A percentile compares a stretch with the other conserved stretches of the same genome.
Conservation (phyloP, 2,797 vertebrate genomes). For the Lagocephalus sceleratus region DNA sequence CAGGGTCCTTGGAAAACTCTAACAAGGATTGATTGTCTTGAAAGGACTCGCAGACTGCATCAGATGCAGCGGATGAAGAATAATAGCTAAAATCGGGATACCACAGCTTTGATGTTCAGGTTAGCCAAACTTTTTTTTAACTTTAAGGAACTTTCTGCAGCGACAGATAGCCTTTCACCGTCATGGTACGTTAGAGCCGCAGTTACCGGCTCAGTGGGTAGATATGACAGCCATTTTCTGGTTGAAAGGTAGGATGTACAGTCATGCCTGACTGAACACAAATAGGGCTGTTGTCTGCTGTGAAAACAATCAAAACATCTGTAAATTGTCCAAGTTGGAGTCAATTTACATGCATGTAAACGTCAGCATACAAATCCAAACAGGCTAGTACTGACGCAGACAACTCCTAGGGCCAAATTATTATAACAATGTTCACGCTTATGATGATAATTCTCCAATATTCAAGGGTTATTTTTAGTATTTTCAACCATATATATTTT, state of each 20-base stretch:
- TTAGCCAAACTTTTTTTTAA: slow-evolving; percentile 4
- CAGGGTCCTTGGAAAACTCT: neutral
- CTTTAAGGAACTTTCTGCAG: slow-evolving; percentile 8
- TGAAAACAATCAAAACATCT: slow-evolving; percentile 17
- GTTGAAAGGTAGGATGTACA: slow-evolving; percentile 24
- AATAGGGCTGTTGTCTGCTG: slow-evolving; percentile 28
- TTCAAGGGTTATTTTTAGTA: too few species aligned
- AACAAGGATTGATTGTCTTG: slow-evolving; percentile 22
- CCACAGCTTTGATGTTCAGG: neutral
- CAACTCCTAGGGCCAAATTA: too few species aligned
- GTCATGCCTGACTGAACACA: slow-evolving; percentile 35
- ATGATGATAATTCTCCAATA: too few species aligned
- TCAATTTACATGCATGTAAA: slow-evolving; percentile 1
- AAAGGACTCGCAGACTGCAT: slow-evolving; percentile 44
- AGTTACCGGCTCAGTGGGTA: slow-evolving; percentile 42
- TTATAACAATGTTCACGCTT: too few species aligned
- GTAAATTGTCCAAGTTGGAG: slow-evolving; percentile 21
- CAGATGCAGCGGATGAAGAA: slow-evolving; percentile 40
- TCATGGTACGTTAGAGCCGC: slow-evolving; percentile 33
- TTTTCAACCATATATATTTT: too few species aligned
- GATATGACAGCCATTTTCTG: slow-evolving; percentile 35
- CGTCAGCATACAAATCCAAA: too few species aligned
- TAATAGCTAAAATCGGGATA: slow-evolving; percentile 15
- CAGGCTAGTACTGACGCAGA: too few species aligned
- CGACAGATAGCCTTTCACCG: slow-evolving; percentile 29